Base-by-base conservation (phyloP, 2,113 vertebrate genomes). In the Ameiurus melas region DNA sequence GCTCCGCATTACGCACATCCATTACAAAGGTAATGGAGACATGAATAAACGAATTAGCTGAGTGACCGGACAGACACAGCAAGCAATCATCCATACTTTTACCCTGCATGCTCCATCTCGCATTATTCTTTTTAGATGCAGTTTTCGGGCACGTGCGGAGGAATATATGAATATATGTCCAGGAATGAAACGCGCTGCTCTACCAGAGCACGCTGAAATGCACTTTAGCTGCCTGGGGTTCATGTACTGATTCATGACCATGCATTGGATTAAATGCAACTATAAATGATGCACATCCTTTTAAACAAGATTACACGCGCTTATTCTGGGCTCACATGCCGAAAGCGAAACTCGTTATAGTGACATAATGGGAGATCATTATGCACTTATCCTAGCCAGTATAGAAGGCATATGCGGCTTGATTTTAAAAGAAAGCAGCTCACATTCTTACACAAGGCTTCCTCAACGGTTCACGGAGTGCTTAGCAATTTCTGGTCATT, bases 311-410 rank as follows among this genome's bases (percentile, higher is more conserved):
- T 80, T 51, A 85, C 53, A 53, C 30, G 66, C 75, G 62, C 66
- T 79, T 58, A 84, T 84, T 80, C 33, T 19, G 57, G 5, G 51
- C 25, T 80, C 58, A 33, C 58, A n/a, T 47, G 73, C 85, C 16
- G 27, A 60, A 85, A 19, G 68, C 77, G 82, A 47, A 53, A 47
- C 55, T 75, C 68, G 66, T 79, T 79, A 87, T 78, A 53, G 53
- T 73, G 57, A 80, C 22, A 84, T 62, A 90, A 87, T 66, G 55
- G 77, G 83, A 85, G 66, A 82, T 87, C 57, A 57, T 84, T 83
- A 88, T 47, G 60, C 71, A 64, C 27, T 86, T 60, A 51, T 51
- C 55, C 10, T 19, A 77, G 51, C 19, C 33, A 33, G 53, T 73
- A 73, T 2, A 22, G 27, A n/a, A 55, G 16, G 6, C 19, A 39